These are phyloP conservation scores for Spisula solida DNA, from an alignment of 2,888 invertebrate species.

Conservation along the genomic window DNA sequence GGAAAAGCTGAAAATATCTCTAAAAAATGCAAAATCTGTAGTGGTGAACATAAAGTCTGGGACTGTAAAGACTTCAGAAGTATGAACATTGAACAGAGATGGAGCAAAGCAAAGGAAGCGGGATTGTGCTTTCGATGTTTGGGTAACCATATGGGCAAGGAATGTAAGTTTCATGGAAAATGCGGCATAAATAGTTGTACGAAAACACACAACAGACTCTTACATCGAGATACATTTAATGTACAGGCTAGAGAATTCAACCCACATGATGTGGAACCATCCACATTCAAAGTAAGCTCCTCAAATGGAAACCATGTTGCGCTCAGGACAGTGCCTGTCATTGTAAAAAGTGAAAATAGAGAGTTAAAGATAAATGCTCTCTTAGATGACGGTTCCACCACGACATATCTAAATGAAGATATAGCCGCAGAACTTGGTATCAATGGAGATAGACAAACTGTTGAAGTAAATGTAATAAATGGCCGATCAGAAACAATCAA, in stretches of 20 bases:
- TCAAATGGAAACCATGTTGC: neutral
- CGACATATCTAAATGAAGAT: constrained; percentile 41
- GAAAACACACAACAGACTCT: constrained; percentile 42
- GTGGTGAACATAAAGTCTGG: constrained; percentile 38
- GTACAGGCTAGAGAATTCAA: neutral
- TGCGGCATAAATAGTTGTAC: constrained; percentile 39
- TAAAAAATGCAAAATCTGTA: constrained; percentile 3
- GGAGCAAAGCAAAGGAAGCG: constrained; percentile 42
- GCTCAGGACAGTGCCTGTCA: constrained; percentile 41
- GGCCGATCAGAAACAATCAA: constrained; percentile 22
- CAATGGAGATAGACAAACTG: neutral
- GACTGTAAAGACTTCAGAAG: constrained; percentile 21
- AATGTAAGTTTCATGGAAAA: constrained; percentile 8
- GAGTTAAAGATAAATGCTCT: constrained; percentile 38
- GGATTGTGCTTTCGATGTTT: constrained; percentile 54
- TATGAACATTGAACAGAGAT: constrained; percentile 39
- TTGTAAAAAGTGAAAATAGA: neutral
- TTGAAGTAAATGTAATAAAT: constrained; percentile 35
- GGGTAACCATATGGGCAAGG: constrained; percentile 35
- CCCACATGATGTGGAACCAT: neutral
- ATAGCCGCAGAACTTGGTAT: constrained; percentile 34
- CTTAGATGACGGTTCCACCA: constrained; percentile 40
- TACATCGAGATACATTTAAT: constrained; percentile 25
- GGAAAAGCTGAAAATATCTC: too few relatives aligned
- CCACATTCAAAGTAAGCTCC: neutral